These are phyloP conservation scores for Hemithea aestivaria DNA, from an alignment of 2,888 invertebrate species.

Conservation along the genomic window DNA sequence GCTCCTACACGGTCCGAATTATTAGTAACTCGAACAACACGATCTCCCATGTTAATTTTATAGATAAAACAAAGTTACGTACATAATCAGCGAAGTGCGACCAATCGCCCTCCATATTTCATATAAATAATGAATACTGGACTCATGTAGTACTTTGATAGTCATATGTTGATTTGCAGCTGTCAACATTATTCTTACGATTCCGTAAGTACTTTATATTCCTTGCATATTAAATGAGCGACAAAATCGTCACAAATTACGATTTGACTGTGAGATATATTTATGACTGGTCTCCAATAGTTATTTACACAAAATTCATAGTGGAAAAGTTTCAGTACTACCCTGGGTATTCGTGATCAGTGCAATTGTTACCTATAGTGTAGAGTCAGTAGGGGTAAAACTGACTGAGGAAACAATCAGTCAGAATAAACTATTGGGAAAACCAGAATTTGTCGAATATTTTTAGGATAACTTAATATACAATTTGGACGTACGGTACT, in stretches of 20 bases:
- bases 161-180: constrained; percentile 60
- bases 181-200: constrained; percentile 43
- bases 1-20: constrained; percentile 5
- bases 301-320: constrained; percentile 48
- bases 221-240: constrained; percentile 75
- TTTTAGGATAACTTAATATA: too few relatives aligned
- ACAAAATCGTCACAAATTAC: constrained; percentile 77
- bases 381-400: too few relatives aligned
- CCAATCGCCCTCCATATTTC: constrained; percentile 38
- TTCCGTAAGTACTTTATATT: constrained; percentile 71
- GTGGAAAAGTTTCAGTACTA: constrained; percentile 50
- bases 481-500: too few relatives aligned
- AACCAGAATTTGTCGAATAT: too few relatives aligned
- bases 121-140: constrained; percentile 8
- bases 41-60: constrained; percentile 42
- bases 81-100: constrained; percentile 43
- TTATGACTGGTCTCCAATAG: constrained; percentile 53
- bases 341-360: too few relatives aligned
- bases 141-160: constrained; percentile 49
- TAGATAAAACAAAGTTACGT: constrained; percentile 63
- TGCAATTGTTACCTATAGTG: too few relatives aligned
- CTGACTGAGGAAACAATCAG: too few relatives aligned
- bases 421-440: too few relatives aligned
- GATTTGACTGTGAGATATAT: constrained; percentile 76
- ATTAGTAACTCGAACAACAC: constrained; percentile 5